Percentiles rank a stretch among this genome's conserved stretches.
phyloP scores from a whole-genome alignment of 2,888 invertebrate species.

The Diaprepes abbreviatus region DNA sequence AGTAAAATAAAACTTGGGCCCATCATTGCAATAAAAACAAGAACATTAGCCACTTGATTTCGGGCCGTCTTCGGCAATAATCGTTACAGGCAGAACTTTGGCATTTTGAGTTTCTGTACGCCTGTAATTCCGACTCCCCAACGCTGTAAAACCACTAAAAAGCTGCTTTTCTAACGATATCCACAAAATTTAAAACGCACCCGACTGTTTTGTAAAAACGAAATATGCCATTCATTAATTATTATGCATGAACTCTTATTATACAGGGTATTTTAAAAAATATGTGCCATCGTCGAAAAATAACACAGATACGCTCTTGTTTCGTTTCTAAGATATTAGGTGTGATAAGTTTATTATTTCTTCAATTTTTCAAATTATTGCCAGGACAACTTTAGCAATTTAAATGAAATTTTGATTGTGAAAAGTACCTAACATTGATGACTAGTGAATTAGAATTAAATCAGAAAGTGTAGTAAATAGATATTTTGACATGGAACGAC shows the following conservation, averaged over 20 bases:
- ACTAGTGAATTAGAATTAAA: no score
- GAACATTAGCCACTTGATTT: constrained; percentile 25
- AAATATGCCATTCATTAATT: constrained; percentile 8
- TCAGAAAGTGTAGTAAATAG: no score
- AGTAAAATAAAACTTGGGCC: constrained; percentile 18
- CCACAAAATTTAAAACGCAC: background rate
- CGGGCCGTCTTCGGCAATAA: constrained; percentile 24
- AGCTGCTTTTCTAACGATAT: constrained; percentile 2
- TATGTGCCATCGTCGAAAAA: no score
- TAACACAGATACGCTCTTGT: no score
- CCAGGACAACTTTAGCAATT: no score
- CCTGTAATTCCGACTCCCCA: constrained; percentile 22
- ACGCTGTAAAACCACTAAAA: constrained; percentile 26
- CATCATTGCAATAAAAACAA: constrained; percentile 25
- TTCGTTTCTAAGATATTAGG: no score
- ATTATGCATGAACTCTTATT: background rate
- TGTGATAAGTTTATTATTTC: no score
- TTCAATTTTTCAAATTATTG: no score
- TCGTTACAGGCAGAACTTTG: constrained; percentile 29
- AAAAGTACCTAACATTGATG: no score
- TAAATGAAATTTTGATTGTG: no score
- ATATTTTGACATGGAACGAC: no score
- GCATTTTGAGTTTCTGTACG: constrained; percentile 17
- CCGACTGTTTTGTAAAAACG: background rate
- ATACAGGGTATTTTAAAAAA: no score